A percentile compares a stretch with the other conserved stretches of the same genome.
phyloP scores from a whole-genome alignment of 2,888 invertebrate species.

The Leistus spinibarbis region DNA sequence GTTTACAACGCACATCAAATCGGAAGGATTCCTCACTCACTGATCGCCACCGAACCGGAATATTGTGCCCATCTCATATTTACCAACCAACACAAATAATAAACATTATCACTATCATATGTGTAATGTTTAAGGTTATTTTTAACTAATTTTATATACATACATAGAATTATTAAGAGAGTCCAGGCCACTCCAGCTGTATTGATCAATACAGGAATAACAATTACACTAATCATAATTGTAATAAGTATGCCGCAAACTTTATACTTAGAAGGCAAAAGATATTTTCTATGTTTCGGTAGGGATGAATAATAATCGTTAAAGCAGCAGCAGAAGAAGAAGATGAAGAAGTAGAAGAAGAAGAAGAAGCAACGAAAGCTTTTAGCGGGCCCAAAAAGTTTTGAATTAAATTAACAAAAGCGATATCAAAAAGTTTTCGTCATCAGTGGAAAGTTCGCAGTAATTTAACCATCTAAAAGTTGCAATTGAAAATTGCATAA shows the following conservation, averaged over 20 bases:
- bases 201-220: no score
- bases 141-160: no score
- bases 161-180: no score
- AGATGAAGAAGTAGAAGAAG: not conserved
- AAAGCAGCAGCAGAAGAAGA: not conserved
- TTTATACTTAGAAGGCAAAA: not conserved
- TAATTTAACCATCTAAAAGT: not conserved
- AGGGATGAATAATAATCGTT: not conserved
- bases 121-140: no score
- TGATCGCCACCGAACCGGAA: not conserved
- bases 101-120: no score
- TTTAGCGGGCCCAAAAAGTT: not conserved
- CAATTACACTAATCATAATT: no score
- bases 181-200: no score
- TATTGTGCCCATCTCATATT: no score
- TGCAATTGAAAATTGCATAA: not conserved
- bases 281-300: not conserved
- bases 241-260: not conserved
- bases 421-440: not conserved
- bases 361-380: not conserved
- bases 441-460: not conserved
- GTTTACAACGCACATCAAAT: conserved; percentile 22
- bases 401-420: not conserved
- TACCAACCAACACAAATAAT: no score
- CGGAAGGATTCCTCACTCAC: conserved; percentile 21